phyloP scores from a whole-genome alignment of 2,113 vertebrate species.

The Eurypyga helias region DNA sequence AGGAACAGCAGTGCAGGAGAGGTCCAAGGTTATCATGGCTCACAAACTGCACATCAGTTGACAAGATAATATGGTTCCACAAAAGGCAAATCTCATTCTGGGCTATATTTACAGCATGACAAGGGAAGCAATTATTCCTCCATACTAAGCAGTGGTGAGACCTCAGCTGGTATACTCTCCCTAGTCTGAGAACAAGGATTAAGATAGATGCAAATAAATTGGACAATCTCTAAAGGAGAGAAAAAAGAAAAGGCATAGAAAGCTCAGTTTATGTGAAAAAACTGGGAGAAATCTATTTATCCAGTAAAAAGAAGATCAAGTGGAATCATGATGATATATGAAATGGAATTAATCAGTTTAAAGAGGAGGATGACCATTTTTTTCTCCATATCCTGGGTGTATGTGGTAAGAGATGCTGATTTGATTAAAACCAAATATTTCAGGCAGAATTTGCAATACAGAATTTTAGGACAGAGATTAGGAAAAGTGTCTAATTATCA shows the following conservation, averaged over 20 bases:
- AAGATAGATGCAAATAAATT: neutral
- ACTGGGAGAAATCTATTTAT: neutral
- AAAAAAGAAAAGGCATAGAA: neutral
- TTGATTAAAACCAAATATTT: neutral
- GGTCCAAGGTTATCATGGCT: constrained; percentile 14
- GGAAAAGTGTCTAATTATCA: neutral
- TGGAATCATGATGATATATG: neutral
- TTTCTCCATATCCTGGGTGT: neutral
- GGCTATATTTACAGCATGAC: neutral
- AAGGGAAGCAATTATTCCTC: neutral
- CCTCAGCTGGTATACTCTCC: neutral
- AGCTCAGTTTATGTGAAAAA: neutral
- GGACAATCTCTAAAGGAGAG: neutral
- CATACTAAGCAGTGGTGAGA: neutral
- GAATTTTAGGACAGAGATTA: neutral
- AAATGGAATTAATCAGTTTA: neutral
- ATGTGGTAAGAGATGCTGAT: neutral
- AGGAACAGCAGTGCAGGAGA: neutral
- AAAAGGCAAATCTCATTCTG: constrained; percentile 33
- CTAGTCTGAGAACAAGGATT: neutral
- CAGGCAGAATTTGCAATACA: neutral
- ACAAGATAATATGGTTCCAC: neutral
- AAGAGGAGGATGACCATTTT: neutral
- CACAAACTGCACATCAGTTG: neutral
- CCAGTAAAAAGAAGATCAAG: neutral